Conservation (phyloP, 2,888 invertebrate genomes). For the Leptinotarsa tumamoca region DNA sequence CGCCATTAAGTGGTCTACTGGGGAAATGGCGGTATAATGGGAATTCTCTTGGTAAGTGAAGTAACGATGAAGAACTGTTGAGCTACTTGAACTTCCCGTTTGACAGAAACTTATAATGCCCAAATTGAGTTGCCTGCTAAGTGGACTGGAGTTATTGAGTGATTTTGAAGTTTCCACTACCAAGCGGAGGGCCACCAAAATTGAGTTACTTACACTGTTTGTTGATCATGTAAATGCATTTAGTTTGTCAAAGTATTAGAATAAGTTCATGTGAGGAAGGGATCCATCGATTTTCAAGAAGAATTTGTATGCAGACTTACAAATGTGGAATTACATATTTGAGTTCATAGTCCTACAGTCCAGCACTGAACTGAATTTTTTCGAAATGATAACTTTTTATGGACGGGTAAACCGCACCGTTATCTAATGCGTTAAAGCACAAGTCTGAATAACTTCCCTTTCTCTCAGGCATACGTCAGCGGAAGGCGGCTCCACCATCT, state of each 20-base stretch:
- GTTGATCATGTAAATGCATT: neutral
- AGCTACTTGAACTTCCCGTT: slow-evolving; percentile 24
- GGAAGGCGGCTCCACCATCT: no score
- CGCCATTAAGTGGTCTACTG: slow-evolving; percentile 4
- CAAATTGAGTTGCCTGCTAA: slow-evolving; percentile 26
- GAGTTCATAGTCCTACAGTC: no score
- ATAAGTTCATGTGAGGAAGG: neutral
- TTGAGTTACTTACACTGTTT: slow-evolving; percentile 2
- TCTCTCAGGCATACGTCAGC: no score
- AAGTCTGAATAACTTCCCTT: no score
- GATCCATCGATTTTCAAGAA: neutral
- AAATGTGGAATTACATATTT: no score
- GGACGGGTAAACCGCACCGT: no score
- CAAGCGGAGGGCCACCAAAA: neutral
- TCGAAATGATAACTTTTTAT: no score
- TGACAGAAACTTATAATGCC: slow-evolving; percentile 27
- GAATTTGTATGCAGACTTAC: no score
- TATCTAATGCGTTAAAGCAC: no score
- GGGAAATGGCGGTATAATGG: slow-evolving; percentile 18
- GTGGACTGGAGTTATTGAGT: slow-evolving; percentile 20
- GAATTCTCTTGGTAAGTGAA: slow-evolving; percentile 15
- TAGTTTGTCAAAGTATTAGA: neutral
- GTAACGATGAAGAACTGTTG: slow-evolving; percentile 23
- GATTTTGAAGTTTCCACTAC: slow-evolving; percentile 14
- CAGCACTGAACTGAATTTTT: no score